Base-by-base conservation (phyloP, 2,888 invertebrate genomes). In the Drosophila heteroneura region DNA sequence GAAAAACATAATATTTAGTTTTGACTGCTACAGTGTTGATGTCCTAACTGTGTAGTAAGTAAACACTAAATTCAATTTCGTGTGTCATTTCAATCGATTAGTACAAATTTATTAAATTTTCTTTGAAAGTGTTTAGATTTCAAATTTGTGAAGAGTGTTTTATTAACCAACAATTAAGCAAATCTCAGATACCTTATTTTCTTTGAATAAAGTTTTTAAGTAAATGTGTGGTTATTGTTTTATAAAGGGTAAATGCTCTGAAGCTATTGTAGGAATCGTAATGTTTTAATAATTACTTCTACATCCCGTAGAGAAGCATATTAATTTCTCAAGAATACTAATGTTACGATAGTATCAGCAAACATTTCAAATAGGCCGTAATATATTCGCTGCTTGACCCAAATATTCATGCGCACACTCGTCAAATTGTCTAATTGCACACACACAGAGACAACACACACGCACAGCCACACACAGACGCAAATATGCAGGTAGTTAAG, bases 361-460 rank as follows among this genome's bases (percentile, higher is more conserved):
- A 22, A 47, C 7, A 26, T 47, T 16, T 47, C 7, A 26, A 22
- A 30, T 28, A 26, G 16, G 54, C 47, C 9, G 7, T 26, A 72
- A 59, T 60, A 59, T 57, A 58, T 66, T 51, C 33, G n/a, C 33
- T 54, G 78, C 59, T 64, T 79, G 72, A 75, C 75, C 76, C 68
- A 84, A 69, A 82, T 79, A 70, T 68, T 76, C 60, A 65, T 58
- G 51, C 68, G 67, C 57, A 51, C 52, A 51, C 33, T 63, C 69
- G 52, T 52, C 56, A 72, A 79, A 67, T 67, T 67, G 71, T 61
- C 70, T 70, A 77, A 74, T 73, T 77, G 54, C 69, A 52, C 53
- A 3, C 53, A 54, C 16, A n/a, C 28, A 47, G 22, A 59, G 19
- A 30, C 28, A 41, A 52, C 49, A 70, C 52, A 51, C 51, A 44